Evolutionary conservation across 2,888 invertebrate species (phyloP).

Genomic region (Drosophila quinaria): DNA sequence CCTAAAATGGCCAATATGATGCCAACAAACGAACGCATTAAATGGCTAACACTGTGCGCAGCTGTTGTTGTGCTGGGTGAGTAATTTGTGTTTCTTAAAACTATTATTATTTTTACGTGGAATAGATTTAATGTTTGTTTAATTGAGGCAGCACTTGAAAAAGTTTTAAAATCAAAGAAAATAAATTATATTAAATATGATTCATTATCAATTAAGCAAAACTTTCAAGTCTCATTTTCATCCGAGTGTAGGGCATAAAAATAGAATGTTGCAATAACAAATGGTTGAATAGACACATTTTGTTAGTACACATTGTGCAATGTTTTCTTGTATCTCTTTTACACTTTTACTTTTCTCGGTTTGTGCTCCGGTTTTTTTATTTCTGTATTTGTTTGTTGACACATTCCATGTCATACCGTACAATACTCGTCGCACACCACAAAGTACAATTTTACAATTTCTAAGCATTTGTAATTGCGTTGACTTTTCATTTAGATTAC

Average conservation of each 20-base stretch:
- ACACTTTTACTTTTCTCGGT: slow-evolving; percentile 37
- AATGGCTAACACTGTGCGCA: slow-evolving; percentile 84
- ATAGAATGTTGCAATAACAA: slow-evolving; percentile 31
- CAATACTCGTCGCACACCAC: slow-evolving; percentile 4
- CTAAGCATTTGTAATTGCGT: slow-evolving; percentile 58
- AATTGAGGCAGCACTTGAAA: slow-evolving; percentile 21
- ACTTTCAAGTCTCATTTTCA: not conserved
- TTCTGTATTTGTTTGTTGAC: slow-evolving; percentile 56
- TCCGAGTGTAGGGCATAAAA: slow-evolving; percentile 17
- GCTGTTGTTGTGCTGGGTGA: slow-evolving; percentile 83
- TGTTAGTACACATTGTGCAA: slow-evolving; percentile 12
- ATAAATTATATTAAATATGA: not conserved
- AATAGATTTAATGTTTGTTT: slow-evolving; percentile 30
- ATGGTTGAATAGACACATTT: slow-evolving; percentile 14
- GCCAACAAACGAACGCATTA: slow-evolving; percentile 78
- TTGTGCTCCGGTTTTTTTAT: slow-evolving; percentile 28
- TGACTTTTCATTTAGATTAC: slow-evolving; percentile 47
- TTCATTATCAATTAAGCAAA: slow-evolving; percentile 5
- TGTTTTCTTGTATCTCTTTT: slow-evolving; percentile 21
- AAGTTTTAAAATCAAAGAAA: not conserved
- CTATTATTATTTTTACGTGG: slow-evolving; percentile 24
- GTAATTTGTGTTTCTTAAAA: slow-evolving; percentile 52
- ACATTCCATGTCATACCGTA: slow-evolving; percentile 31
- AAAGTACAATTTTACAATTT: slow-evolving; percentile 21
- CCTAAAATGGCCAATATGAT: slow-evolving; percentile 75